Base-by-base conservation (phyloP, 2,797 vertebrate species). In the Gymnoscopelus microlampas region DNA sequence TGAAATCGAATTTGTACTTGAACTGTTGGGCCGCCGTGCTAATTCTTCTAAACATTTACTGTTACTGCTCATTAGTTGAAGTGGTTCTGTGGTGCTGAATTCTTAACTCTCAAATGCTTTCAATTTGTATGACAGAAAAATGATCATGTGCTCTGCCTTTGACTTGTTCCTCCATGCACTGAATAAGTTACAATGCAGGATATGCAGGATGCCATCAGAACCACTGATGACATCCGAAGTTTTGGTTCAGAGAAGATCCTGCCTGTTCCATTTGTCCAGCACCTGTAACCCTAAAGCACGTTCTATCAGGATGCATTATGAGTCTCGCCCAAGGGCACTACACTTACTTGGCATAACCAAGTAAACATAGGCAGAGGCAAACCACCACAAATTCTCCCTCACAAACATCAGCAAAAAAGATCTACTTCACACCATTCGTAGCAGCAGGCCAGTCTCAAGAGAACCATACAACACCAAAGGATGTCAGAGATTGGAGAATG, bases 321-420 rank as follows among this genome's bases (percentile, higher is more conserved):
- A 58, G 44, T 14, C 62, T 71, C 15, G 51, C n/a, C 55, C 60
- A 73, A 66, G 50, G 29, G 13, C n/a, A 10, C 14, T 72, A 59
- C 35, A 57, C 53, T 56, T 71, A 44, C 19, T 14, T 8, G 4
- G 39, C 39, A 63, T 70, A 29, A 56, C 39, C 53, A 63, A 57
- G 44, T 57, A 50, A 50, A 50, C 14, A 4, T 10, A 50, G 67
- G 67, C 47, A 14, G 14, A 67, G 29, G 5, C 3, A 9, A 48
- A 14, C 12, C 54, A 51, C 39, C 24, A 26, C 14, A 47, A 67
- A 57, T 15, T 10, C 35, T 26, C 7, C 50, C 3, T 29, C 48
- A 39, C 56, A 68, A 39, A 53, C 58, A 53, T 53, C 19, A 12
- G 29, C 8, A 68, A 8, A 48, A 60, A 29, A 29, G 26, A 2